Percentiles rank a stretch among this genome's conserved stretches.
These are phyloP conservation scores for Gallinago stenura DNA, from an alignment of 2,797 vertebrate genomes.

Conservation along the genomic window DNA sequence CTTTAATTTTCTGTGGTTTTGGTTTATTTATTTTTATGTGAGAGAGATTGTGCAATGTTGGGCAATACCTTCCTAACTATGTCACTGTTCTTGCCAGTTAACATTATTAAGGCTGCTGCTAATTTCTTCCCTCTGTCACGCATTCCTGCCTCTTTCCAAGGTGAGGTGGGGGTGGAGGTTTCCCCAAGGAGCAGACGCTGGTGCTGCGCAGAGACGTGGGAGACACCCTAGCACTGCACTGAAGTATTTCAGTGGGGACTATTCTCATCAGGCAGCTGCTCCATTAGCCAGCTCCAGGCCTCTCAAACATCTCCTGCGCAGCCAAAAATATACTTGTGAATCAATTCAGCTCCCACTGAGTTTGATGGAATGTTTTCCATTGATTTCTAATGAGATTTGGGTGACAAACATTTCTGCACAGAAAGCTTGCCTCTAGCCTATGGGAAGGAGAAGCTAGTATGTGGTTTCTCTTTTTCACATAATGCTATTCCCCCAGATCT, in stretches of 20 bases:
- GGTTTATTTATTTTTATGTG: slow-evolving; percentile 17
- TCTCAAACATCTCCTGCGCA: not conserved
- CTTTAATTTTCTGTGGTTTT: not conserved
- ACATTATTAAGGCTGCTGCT: slow-evolving; percentile 34
- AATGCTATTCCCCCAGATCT: not conserved
- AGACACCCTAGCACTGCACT: not conserved
- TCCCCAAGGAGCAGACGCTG: not conserved
- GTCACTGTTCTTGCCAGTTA: slow-evolving; percentile 42
- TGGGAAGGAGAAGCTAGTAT: not conserved
- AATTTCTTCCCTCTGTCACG: not conserved
- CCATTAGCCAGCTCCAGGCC: not conserved
- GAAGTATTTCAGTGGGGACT: not conserved
- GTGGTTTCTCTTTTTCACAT: not conserved
- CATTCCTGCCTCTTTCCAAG: not conserved
- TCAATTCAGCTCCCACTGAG: slow-evolving; percentile 20
- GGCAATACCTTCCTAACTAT: slow-evolving; percentile 44
- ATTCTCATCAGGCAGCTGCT: not conserved
- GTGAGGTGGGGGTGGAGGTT: not conserved
- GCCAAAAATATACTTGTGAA: slow-evolving; percentile 37
- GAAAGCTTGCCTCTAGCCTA: not conserved
- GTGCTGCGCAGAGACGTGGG: fast-evolving
- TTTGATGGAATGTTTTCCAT: slow-evolving; percentile 31
- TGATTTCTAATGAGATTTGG: slow-evolving; percentile 48
- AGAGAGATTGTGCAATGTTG: slow-evolving; percentile 20
- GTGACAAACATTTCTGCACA: slow-evolving; percentile 24